Conservation (phyloP, 1,140 invertebrate species). For the Macrosteles quadrilineatus region DNA sequence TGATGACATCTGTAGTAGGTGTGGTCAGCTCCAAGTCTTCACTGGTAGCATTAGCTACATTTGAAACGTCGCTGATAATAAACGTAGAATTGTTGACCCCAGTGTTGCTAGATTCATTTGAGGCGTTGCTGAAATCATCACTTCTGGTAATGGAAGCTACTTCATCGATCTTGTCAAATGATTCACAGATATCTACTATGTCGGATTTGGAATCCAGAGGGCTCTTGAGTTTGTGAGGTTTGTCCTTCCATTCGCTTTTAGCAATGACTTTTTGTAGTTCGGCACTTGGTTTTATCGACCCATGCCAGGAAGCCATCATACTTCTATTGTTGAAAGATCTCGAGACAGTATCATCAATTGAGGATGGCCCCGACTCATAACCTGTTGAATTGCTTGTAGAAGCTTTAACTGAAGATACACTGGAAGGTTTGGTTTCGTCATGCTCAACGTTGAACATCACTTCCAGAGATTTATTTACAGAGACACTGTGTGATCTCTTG, state of each 20-base stretch:
- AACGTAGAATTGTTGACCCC: conserved; percentile 36
- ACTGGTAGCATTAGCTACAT: conserved; percentile 37
- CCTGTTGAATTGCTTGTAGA: conserved; percentile 25
- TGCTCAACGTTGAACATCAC: conserved; percentile 27
- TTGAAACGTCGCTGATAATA: conserved; percentile 39
- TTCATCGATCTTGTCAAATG: conserved; percentile 9
- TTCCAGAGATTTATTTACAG: conserved; percentile 49
- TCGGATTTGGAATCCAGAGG: conserved; percentile 24
- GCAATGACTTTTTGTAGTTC: conserved; percentile 37
- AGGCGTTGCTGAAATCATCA: conserved; percentile 38
- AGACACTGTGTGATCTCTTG: conserved; percentile 61
- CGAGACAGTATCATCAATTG: conserved; percentile 31
- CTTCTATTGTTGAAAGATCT: conserved; percentile 16
- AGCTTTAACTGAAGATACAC: conserved; percentile 24
- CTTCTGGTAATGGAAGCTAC: conserved; percentile 33
- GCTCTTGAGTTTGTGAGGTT: conserved; percentile 8
- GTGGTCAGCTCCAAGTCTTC: conserved; percentile 37
- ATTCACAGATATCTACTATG: neutral
- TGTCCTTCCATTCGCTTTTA: conserved; percentile 34
- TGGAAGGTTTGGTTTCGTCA: conserved; percentile 33
- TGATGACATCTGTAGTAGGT: conserved; percentile 37
- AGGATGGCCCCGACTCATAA: conserved; percentile 35
- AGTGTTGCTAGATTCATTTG: conserved; percentile 34
- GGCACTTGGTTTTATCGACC: conserved; percentile 36
- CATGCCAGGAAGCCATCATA: conserved; percentile 40